Evolutionary conservation across 2,888 invertebrate genomes (phyloP), one percentile per base, ranked within the genome.

Genomic region (Metopia argyrocephala): DNA sequence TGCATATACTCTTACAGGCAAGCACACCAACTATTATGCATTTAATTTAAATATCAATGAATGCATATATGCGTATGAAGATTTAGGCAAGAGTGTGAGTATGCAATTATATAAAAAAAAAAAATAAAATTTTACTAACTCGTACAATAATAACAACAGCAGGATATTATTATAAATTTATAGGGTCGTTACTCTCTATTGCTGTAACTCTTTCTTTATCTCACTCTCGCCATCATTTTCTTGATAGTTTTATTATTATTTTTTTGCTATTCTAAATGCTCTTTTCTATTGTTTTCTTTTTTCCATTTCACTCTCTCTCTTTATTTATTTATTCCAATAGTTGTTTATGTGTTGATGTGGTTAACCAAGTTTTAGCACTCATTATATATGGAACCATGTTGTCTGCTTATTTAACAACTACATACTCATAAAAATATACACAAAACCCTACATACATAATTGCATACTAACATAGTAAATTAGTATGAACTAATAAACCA

Each of bases 321-420:
- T 48, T 57, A 46, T 57, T 65, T 65, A 59, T 61, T 50, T 31
- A 64, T 70, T 71, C 54, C 48, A 74, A 62, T 50, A 21, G 50
- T 54, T 66, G 38, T 78, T 78, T 66, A 59, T 78, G 66, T 75
- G 70, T 75, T 75, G 25, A 70, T 75, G 75, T 57, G 81, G 78
- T 71, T 82, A 70, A 74, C 78, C 79, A 71, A 48, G 61, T 79
- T 70, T 75, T 75, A 79, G 75, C 79, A 79, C 75, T 79, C 69
- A 78, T 74, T 81, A 61, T 74, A 56, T 71, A 71, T 76, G 70
- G 65, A 61, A 64, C 25, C 54, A 57, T 68, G 15, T 25, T 71
- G 62, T 52, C 65, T 45, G 59, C 52, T 59, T 20, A 46, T 18
- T 31, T 48, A 25, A 62, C 31, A 18, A 12, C 9, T 23, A 27